Percentiles rank a stretch among this genome's conserved stretches.
These are phyloP conservation scores for Lates calcarifer DNA, from an alignment of 2,113 vertebrate species.

Conservation along the genomic window DNA sequence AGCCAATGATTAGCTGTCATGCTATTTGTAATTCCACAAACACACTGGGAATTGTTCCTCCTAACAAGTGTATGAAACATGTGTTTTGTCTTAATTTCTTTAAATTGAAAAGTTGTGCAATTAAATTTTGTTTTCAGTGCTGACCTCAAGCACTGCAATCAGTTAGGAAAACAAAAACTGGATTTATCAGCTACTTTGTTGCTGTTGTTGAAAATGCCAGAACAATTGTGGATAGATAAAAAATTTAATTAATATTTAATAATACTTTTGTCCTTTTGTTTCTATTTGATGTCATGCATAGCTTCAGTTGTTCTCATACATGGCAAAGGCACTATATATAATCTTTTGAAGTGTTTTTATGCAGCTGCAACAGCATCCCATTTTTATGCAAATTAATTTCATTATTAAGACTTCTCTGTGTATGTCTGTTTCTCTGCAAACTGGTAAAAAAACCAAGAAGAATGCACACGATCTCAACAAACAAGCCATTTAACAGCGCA, in stretches of 20 bases:
- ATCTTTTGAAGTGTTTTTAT: constrained; percentile 65
- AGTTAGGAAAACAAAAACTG: constrained; percentile 52
- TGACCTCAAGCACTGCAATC: constrained; percentile 61
- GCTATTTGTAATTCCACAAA: constrained; percentile 61
- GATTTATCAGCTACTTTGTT: constrained; percentile 38
- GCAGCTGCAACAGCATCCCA: constrained; percentile 5
- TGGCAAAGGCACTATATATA: constrained; percentile 28
- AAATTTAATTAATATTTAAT: constrained; percentile 58
- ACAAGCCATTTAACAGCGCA: constrained; percentile 45
- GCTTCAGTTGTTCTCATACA: constrained; percentile 40
- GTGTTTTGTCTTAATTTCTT: constrained; percentile 20
- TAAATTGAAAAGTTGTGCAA: constrained; percentile 36
- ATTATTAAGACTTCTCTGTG: constrained; percentile 43
- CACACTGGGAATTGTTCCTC: constrained; percentile 44
- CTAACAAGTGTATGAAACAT: constrained; percentile 52
- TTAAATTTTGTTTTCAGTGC: constrained; percentile 48
- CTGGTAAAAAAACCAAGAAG: constrained; percentile 14
- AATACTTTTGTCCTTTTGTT: constrained; percentile 51
- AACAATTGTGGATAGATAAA: constrained; percentile 29
- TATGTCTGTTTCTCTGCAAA: constrained; percentile 26
- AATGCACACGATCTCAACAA: constrained; percentile 51
- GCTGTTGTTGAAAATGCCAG: constrained; percentile 44
- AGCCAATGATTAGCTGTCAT: constrained; percentile 68
- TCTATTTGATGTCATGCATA: constrained; percentile 29
- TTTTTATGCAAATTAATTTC: constrained; percentile 66